Base-by-base conservation (phyloP, 2,888 invertebrate species). In the Idaea biselata region DNA sequence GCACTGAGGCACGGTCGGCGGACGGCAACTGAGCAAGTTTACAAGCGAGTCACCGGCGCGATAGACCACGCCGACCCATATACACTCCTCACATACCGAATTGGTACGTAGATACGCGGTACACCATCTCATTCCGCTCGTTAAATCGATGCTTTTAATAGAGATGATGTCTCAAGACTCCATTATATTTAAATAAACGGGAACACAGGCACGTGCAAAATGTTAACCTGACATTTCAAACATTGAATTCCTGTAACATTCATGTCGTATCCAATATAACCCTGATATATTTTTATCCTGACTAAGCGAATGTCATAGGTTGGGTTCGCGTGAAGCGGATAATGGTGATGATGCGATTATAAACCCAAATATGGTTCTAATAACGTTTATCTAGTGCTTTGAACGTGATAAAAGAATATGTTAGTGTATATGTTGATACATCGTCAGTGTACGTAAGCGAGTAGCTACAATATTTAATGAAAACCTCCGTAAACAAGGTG, bases 131-230 rank as follows among this genome's bases (percentile, higher is more conserved):
- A 86, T 84, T 84, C 83, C 81, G 82, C 86, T 86, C 85, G 88
- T 86, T 88, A 86, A 85, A 86, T 88, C 84, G 83, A 87, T 84
- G 87, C 87, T 88, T 87, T 86, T 88, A 88, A 88, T 88, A 89
- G 86, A 87, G 78, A 86, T 84, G 87, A 87, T 87, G 82, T 79
- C 80, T 82, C 79, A 81, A 83, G 80, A 82, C 80, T 83, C 77
- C 81, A 82, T 83, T 86, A 81, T 81, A 82, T 84, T 79, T 78
- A 83, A 81, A 85, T 83, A 81, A 81, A 81, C 77, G 72, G 74
- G 77, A 79, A 71, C 77, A 70, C 67, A 73, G 73, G 76, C 80
- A 80, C 81, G 82, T 82, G 84, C 74, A 67, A 80, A 84, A 81
- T 81, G 78, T 79, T 83, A 81, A 76, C 77, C 80, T 84, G 81